A percentile compares a stretch with the other conserved stretches of the same genome.
Evolutionary conservation across 2,797 vertebrate genomes (phyloP).

Genomic region (Epinephelus awoara): DNA sequence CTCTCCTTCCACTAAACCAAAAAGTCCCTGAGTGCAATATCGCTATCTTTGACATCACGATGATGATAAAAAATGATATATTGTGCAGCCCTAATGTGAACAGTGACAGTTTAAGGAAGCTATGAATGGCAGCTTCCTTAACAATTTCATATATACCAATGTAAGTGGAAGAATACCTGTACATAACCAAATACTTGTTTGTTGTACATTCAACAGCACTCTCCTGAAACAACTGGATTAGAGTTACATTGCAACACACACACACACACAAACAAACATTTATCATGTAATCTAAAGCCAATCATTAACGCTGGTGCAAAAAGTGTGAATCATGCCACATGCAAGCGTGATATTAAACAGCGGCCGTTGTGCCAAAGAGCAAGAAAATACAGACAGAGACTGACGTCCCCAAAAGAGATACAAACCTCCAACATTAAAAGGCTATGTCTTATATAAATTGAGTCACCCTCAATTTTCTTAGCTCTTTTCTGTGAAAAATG

Average conservation of each 20-base stretch:
- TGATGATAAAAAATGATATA: too few species aligned
- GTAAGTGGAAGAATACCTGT: not conserved
- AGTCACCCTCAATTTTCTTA: constrained; percentile 99
- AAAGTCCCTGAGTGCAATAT: too few species aligned
- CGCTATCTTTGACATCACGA: too few species aligned
- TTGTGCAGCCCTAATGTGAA: not conserved
- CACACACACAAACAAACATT: constrained; percentile 13
- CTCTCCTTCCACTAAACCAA: too few species aligned
- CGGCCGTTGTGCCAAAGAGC: constrained; percentile 71
- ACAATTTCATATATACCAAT: constrained; percentile 6
- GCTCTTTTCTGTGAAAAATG: constrained; percentile 95
- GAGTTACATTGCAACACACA: constrained; percentile 51
- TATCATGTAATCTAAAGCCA: constrained; percentile 45
- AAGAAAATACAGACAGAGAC: constrained; percentile 71
- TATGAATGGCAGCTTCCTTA: constrained; percentile 12
- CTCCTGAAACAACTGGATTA: constrained; percentile 71
- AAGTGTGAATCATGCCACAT: constrained; percentile 68
- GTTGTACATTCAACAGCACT: constrained; percentile 65
- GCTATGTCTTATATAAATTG: constrained; percentile 99
- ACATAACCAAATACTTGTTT: not conserved
- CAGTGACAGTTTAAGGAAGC: constrained; percentile 5
- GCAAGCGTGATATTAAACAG: constrained; percentile 80
- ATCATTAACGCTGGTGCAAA: constrained; percentile 28
- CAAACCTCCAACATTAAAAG: constrained; percentile 99
- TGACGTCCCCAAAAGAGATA: constrained; percentile 73